Percentiles rank a stretch among this genome's conserved stretches.
Evolutionary conservation across 2,797 vertebrate species (phyloP).

Genomic region (Scleropages formosus): DNA sequence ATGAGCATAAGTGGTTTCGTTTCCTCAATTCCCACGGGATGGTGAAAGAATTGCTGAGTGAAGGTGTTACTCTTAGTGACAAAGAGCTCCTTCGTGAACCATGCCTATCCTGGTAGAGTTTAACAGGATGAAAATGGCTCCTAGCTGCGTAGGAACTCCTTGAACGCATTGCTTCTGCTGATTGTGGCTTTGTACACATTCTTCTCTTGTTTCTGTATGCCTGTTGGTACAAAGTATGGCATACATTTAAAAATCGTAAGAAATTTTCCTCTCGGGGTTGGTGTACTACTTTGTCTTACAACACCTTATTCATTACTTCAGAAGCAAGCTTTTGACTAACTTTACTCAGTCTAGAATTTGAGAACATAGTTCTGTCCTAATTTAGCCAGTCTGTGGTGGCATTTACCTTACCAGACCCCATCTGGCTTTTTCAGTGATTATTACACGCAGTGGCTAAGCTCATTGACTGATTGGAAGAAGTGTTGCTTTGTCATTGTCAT

Average conservation of each 20-base stretch:
- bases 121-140: slow-evolving; percentile 39
- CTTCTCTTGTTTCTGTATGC: background rate
- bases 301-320: background rate
- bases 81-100: slow-evolving; percentile 28
- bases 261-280: background rate
- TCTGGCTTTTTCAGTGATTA: background rate
- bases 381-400: slow-evolving; percentile 10
- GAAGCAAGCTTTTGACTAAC: background rate
- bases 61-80: slow-evolving; percentile 36
- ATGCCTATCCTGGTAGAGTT: slow-evolving; percentile 34
- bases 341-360: too few relatives aligned
- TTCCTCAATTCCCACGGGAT: too few relatives aligned
- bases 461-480: background rate
- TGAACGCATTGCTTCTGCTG: too few relatives aligned
- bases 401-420: background rate
- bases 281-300: background rate
- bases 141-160: slow-evolving; percentile 16
- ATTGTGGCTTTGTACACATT: too few relatives aligned
- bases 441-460: background rate
- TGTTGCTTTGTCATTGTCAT: background rate
- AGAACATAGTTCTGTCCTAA: slow-evolving; percentile 5
- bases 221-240: background rate
- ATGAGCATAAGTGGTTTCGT: too few relatives aligned
- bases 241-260: slow-evolving; percentile 4
- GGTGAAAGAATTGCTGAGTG: slow-evolving; percentile 11